phyloP scores from a whole-genome alignment of 2,113 vertebrate genomes.

The Xerus inauris region DNA sequence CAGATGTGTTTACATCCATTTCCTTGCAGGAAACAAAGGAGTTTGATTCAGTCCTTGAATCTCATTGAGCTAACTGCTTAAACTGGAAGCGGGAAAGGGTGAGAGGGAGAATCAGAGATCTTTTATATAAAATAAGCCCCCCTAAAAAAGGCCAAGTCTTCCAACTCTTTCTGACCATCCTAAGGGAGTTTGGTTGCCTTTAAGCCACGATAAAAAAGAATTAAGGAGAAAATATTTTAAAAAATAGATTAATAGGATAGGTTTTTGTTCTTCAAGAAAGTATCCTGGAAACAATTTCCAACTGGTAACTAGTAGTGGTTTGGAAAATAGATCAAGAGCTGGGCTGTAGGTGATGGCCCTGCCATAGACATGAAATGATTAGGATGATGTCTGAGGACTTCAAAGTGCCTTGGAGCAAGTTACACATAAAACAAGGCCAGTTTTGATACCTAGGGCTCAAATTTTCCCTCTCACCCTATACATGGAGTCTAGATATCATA shows the following conservation, averaged over 20 bases:
- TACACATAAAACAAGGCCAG: background rate
- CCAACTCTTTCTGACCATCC: background rate
- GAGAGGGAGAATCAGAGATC: background rate
- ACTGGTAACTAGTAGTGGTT: background rate
- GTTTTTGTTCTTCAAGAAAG: background rate
- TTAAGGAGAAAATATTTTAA: background rate
- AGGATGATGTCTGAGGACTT: background rate
- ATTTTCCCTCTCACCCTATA: too few relatives aligned
- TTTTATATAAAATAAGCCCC: background rate
- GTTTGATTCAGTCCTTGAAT: background rate
- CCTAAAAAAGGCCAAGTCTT: background rate
- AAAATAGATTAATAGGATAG: background rate
- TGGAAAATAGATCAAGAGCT: background rate
- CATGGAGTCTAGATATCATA: background rate
- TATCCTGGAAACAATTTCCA: background rate
- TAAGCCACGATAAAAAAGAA: background rate
- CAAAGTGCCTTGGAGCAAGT: background rate
- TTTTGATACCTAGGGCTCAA: background rate
- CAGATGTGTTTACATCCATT: background rate
- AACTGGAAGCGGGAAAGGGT: background rate
- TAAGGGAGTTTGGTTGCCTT: background rate
- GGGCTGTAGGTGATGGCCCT: background rate
- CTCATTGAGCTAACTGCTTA: background rate
- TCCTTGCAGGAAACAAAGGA: background rate
- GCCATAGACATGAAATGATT: background rate